These are phyloP conservation scores for Hedya salicella DNA, from an alignment of 2,888 invertebrate genomes.

Conservation along the genomic window DNA sequence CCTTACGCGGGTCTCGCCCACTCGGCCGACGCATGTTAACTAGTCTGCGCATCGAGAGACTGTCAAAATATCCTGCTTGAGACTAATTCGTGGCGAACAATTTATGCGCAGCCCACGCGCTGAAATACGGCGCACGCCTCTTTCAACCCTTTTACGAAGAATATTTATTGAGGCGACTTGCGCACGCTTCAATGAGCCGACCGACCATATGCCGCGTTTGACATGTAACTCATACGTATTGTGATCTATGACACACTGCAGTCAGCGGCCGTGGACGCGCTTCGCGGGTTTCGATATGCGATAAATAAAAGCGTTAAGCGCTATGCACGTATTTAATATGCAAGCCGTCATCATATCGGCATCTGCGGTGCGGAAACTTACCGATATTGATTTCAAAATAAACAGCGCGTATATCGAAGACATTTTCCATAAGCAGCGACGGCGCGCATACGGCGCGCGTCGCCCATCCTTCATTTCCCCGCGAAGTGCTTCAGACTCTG, in stretches of 20 bases:
- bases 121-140: slow-evolving; percentile 77
- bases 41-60: slow-evolving; percentile 65
- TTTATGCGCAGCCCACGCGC: slow-evolving; percentile 78
- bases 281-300: slow-evolving; percentile 53
- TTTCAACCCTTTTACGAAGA: slow-evolving; percentile 78
- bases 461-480: slow-evolving; percentile 78
- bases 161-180: slow-evolving; percentile 76
- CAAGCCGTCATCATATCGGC: slow-evolving; percentile 33
- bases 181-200: slow-evolving; percentile 69
- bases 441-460: slow-evolving; percentile 72
- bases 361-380: slow-evolving; percentile 49
- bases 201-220: slow-evolving; percentile 64
- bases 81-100: slow-evolving; percentile 76
- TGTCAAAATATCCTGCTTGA: slow-evolving; percentile 78
- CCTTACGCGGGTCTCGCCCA: slow-evolving; percentile 34
- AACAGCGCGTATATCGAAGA: slow-evolving; percentile 62
- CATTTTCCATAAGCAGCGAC: slow-evolving; percentile 77
- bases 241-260: slow-evolving; percentile 70
- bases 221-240: slow-evolving; percentile 71
- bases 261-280: slow-evolving; percentile 58
- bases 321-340: slow-evolving; percentile 22
- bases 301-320: slow-evolving; percentile 28
- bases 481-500: slow-evolving; percentile 66
- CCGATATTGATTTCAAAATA: slow-evolving; percentile 66
- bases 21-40: slow-evolving; percentile 59